Conservation (phyloP, 2,888 invertebrate genomes). For the Stramonita haemastoma region DNA sequence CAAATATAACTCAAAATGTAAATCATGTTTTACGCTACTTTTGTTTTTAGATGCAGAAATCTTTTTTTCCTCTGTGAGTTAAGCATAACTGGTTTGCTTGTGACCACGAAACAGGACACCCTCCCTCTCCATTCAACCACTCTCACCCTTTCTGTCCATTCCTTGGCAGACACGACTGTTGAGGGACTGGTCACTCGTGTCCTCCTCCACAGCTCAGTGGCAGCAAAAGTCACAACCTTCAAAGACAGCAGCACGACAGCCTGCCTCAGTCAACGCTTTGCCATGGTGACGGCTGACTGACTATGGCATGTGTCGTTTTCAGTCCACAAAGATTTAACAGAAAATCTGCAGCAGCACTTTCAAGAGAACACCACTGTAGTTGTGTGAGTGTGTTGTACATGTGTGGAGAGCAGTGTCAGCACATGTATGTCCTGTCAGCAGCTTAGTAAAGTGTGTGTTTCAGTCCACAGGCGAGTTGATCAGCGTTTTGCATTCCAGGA, state of each 20-base stretch:
- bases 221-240: conserved; percentile 15
- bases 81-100: background rate
- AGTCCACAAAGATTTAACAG: background rate
- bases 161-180: background rate
- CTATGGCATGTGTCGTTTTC: background rate
- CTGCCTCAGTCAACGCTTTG: background rate
- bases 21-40: background rate
- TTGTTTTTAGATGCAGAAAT: background rate
- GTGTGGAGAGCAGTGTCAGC: background rate
- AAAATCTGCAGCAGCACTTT: background rate
- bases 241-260: background rate
- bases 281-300: too few species aligned
- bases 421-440: background rate
- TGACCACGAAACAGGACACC: conserved; percentile 22
- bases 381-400: background rate
- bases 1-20: background rate
- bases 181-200: background rate
- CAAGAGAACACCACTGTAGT: background rate
- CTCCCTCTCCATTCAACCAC: background rate
- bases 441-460: background rate
- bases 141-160: background rate
- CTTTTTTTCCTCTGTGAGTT: background rate
- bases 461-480: background rate
- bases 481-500: background rate
- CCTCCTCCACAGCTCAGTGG: background rate